Base-by-base conservation (phyloP, 2,113 vertebrate genomes). In the Trogon surrucura region DNA sequence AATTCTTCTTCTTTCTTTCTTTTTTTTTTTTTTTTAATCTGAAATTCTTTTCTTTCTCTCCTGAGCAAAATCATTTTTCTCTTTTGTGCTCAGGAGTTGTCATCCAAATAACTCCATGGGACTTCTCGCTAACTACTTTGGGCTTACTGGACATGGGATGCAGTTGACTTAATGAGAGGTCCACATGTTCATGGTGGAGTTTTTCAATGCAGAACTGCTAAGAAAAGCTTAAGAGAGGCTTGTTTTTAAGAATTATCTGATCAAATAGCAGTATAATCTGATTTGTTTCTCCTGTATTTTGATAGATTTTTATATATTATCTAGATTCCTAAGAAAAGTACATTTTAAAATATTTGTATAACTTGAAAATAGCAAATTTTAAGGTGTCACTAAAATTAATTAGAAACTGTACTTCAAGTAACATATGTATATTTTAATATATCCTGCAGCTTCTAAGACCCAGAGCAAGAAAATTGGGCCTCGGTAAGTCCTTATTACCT, bases 371-470 rank as follows among this genome's bases (percentile, higher is more conserved):
- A 58, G 11, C 0, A 1, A 67, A 50, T 80, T 27, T 48, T 41
- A 54, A 66, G 19, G 23, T 78, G 30, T 64, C 12, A 34, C 34
- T 73, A 34, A 67, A 90, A 38, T 21, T 4, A 48, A 41, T 25
- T 51, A 1, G 23, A 87, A 80, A 27, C 32, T 53, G 13, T 44
- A 44, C 23, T 30, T 50, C 5, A 44, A 83, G 7, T 86, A 66
- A 94, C 75, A 66, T 26, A 11, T 89, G 6, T 87, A 5, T 51
- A 30, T 80, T 74, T 56, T 91, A 48, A 6, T 82, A 48, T 91
- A 65, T 96, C 66, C 92, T 95, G 47, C 92, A 99, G 99, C 94
- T 99, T 96, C 97, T 99, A 51, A 98, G 99, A 95, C 99, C 99
- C 44, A 98, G 99, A 97, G 97, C 97, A 75, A 98, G 96, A 69